phyloP scores from a whole-genome alignment of 2,797 vertebrate genomes.

The Hippopotamyrus pictus region DNA sequence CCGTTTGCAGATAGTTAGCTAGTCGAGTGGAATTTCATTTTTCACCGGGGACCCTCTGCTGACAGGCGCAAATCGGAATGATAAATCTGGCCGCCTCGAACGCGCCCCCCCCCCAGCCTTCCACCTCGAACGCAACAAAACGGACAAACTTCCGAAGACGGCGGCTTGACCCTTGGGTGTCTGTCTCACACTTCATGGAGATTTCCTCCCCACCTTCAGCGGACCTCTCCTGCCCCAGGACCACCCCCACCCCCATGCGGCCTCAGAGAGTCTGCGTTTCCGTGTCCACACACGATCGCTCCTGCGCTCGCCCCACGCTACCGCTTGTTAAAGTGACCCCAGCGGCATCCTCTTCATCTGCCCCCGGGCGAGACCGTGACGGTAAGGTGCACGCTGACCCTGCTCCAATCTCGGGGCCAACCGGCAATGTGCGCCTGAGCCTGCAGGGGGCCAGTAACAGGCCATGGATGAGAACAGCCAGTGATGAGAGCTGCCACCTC shows the following conservation, averaged over 20 bases:
- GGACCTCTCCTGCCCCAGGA: background rate
- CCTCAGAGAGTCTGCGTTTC: background rate
- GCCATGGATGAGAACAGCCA: background rate
- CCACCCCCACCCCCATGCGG: background rate
- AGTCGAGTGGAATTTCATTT: constrained; percentile 8
- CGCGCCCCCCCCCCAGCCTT: background rate
- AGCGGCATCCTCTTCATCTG: background rate
- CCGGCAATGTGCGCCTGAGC: background rate
- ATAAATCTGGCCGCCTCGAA: constrained; percentile 6
- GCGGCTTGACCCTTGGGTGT: background rate
- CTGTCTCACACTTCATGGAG: background rate
- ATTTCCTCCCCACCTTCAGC: background rate
- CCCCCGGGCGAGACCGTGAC: background rate
- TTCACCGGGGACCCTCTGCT: background rate
- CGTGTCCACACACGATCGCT: background rate
- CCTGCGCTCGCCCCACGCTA: background rate
- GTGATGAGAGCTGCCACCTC: background rate
- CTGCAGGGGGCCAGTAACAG: background rate
- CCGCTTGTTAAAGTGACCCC: background rate
- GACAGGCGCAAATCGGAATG: background rate
- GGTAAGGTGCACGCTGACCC: background rate
- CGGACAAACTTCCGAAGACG: background rate
- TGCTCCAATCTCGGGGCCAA: background rate
- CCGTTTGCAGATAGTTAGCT: background rate
- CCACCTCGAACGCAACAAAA: background rate